A percentile compares a stretch with the other conserved stretches of the same genome.
Evolutionary conservation across 2,797 vertebrate genomes (phyloP).

Genomic region (Petrocephalus sullivani): DNA sequence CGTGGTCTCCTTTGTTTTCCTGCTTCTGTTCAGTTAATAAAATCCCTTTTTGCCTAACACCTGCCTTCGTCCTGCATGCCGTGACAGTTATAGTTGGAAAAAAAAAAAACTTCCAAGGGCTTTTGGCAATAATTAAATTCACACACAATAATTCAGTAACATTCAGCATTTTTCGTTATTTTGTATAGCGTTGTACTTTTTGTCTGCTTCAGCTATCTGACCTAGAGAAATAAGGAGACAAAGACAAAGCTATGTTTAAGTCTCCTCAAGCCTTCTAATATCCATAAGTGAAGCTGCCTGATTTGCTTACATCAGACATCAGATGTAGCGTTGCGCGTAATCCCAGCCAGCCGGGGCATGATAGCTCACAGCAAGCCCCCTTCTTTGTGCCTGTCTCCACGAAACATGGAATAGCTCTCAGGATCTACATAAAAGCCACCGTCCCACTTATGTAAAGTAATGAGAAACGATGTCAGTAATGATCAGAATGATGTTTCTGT

Average conservation of each 20-base stretch:
- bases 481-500: conserved; percentile 73
- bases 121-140: background rate
- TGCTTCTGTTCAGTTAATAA: too few species aligned
- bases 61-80: too few species aligned
- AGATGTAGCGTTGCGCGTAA: conserved; percentile 45
- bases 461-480: conserved; percentile 70
- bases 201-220: background rate
- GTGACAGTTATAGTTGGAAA: background rate
- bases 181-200: background rate
- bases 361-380: conserved; percentile 60
- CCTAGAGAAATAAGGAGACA: background rate
- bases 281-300: conserved; percentile 60
- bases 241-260: conserved; percentile 3
- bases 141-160: background rate
- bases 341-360: conserved; percentile 55
- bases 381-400: conserved; percentile 72
- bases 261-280: conserved; percentile 44
- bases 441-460: conserved; percentile 78
- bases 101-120: background rate
- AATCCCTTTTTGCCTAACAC: too few species aligned
- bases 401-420: conserved; percentile 82
- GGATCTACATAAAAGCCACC: conserved; percentile 64
- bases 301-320: conserved; percentile 56
- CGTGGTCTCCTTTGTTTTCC: too few species aligned
- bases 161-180: background rate